Percentiles rank a stretch among this genome's conserved stretches.
phyloP scores from a whole-genome alignment of 2,797 vertebrate species.

The Chloroceryle inda region DNA sequence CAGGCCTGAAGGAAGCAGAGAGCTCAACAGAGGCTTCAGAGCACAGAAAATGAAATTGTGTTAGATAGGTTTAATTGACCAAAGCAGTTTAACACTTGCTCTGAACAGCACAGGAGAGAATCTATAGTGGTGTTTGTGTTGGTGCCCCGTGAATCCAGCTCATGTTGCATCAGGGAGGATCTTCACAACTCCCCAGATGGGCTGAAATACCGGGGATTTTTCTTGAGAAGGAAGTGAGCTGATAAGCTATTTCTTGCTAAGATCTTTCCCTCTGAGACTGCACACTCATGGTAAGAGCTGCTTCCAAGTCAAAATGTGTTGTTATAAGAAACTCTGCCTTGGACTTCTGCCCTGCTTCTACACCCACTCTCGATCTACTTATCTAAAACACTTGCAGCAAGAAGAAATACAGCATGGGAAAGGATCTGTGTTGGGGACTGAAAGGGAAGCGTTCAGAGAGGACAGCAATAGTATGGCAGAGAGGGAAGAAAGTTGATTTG shows the following conservation, averaged over 20 bases:
- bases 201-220: slow-evolving; percentile 34
- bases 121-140: not conserved
- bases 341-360: slow-evolving; percentile 56
- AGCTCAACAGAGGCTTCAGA: not conserved
- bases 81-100: not conserved
- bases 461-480: not conserved
- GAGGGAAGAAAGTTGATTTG: not conserved
- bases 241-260: slow-evolving; percentile 56
- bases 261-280: slow-evolving; percentile 49
- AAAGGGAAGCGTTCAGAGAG: slow-evolving; percentile 28
- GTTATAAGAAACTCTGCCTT: slow-evolving; percentile 47
- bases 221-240: slow-evolving; percentile 13
- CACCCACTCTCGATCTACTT: slow-evolving; percentile 59
- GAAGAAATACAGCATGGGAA: not conserved
- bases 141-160: not conserved
- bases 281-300: slow-evolving; percentile 39
- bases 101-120: not conserved
- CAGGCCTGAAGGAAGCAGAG: not conserved
- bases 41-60: not conserved
- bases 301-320: slow-evolving; percentile 41
- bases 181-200: not conserved
- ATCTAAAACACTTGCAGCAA: slow-evolving; percentile 46
- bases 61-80: not conserved
- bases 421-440: not conserved
- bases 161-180: not conserved